A percentile compares a stretch with the other conserved stretches of the same genome.
These are phyloP conservation scores for Brachypodius melanocephalos DNA, from an alignment of 2,113 vertebrate genomes.

Conservation along the genomic window DNA sequence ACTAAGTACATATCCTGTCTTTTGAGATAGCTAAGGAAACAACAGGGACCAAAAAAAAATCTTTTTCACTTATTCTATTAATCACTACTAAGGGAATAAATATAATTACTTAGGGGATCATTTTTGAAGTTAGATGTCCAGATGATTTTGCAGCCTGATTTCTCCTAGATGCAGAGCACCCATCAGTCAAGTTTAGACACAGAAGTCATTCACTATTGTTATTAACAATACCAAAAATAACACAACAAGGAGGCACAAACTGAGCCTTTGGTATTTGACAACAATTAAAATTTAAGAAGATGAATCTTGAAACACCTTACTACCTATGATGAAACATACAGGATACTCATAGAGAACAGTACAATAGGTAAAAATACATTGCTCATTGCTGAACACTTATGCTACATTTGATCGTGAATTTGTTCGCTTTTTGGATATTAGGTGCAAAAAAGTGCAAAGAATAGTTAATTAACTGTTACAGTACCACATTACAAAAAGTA, in stretches of 20 bases:
- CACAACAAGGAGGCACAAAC: neutral
- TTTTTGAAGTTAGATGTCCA: neutral
- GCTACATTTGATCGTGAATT: slow-evolving; percentile 62
- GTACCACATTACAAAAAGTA: slow-evolving; percentile 60
- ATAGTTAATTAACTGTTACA: slow-evolving; percentile 51
- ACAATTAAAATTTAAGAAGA: neutral
- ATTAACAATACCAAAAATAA: neutral
- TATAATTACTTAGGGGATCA: neutral
- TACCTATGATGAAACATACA: neutral
- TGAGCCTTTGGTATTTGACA: slow-evolving; percentile 51
- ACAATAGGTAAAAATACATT: slow-evolving; percentile 27
- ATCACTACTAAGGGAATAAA: neutral
- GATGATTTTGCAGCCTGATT: neutral
- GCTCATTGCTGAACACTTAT: slow-evolving; percentile 50
- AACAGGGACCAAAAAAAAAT: neutral
- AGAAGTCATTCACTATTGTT: neutral
- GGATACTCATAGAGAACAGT: slow-evolving; percentile 16
- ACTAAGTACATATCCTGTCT: neutral
- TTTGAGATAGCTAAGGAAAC: neutral
- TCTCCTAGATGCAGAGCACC: slow-evolving; percentile 19
- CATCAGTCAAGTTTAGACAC: neutral
- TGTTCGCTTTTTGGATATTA: slow-evolving; percentile 44
- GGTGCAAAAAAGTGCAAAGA: slow-evolving; percentile 62
- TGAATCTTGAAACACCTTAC: neutral
- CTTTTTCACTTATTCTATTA: neutral